Conservation (phyloP, 1,140 invertebrate genomes). For the Pachypsylla venusta region DNA sequence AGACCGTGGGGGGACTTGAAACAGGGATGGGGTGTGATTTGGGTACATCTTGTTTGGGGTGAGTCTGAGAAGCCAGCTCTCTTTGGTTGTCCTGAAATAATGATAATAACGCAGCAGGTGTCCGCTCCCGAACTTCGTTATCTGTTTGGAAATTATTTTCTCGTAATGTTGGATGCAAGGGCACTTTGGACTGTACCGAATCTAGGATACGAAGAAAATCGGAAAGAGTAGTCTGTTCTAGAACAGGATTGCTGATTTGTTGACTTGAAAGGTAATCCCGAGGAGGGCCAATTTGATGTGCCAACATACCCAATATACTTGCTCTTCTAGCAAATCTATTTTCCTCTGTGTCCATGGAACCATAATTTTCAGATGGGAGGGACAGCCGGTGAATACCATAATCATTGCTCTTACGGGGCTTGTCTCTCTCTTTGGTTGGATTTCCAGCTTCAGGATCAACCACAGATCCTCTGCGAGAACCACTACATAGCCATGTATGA, state of each 20-base stretch:
- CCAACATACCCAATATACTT: slow-evolving; percentile 16
- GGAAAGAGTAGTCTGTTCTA: slow-evolving; percentile 59
- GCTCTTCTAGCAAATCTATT: slow-evolving; percentile 4
- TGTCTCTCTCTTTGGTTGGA: background rate
- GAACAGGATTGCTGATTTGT: slow-evolving; percentile 30
- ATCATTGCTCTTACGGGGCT: slow-evolving; percentile 12
- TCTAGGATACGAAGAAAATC: slow-evolving; percentile 35
- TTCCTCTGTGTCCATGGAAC: background rate
- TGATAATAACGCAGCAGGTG: slow-evolving; percentile 15
- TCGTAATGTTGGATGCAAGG: background rate
- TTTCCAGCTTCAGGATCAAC: slow-evolving; percentile 11
- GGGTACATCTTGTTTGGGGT: background rate
- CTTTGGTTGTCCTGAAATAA: slow-evolving; percentile 13
- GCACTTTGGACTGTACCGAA: background rate
- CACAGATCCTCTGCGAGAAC: background rate
- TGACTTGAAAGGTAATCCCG: slow-evolving; percentile 29
- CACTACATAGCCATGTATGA: slow-evolving; percentile 12
- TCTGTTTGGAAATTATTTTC: background rate
- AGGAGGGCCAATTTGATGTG: slow-evolving; percentile 16
- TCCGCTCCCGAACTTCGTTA: background rate
- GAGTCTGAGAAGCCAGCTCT: background rate
- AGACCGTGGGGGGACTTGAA: background rate
- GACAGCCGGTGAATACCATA: slow-evolving; percentile 12
- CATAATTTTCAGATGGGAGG: slow-evolving; percentile 6
- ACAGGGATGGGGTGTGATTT: background rate